These are phyloP conservation scores for Stichopus horrens DNA, from an alignment of 53 echinoderm and acorn worm genomes.

Conservation along the genomic window DNA sequence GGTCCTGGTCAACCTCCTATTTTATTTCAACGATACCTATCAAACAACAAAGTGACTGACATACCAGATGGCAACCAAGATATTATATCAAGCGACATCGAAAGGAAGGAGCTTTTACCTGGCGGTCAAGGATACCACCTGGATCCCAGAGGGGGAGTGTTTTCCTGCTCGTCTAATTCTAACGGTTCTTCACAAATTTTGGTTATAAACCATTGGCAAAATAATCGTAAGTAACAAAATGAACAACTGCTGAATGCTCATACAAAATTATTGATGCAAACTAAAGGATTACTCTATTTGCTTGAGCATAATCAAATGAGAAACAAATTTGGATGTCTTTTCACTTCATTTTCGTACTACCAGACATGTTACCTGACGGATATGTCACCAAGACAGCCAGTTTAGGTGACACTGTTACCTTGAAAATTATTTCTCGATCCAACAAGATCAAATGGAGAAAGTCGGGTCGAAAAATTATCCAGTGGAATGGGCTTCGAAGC, in stretches of 20 bases:
- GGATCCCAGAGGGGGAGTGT: neutral
- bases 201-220: neutral
- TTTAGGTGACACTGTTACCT: slow-evolving; percentile 1
- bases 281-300: too few relatives aligned
- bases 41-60: neutral
- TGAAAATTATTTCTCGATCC: neutral
- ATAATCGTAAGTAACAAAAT: neutral
- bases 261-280: too few relatives aligned
- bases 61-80: neutral
- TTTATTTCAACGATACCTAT: neutral
- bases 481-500: slow-evolving; percentile 1
- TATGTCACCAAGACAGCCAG: slow-evolving; percentile 22
- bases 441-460: slow-evolving; percentile 17
- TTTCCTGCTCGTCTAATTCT: neutral
- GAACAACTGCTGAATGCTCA: too few relatives aligned
- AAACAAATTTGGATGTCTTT: neutral
- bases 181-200: neutral
- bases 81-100: neutral
- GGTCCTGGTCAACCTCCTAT: neutral
- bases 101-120: neutral
- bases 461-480: neutral
- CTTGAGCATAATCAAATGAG: too few relatives aligned
- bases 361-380: slow-evolving; percentile 18
- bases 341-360: neutral
- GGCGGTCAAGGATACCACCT: neutral